These are phyloP conservation scores for Cheumatopsyche charites DNA, from an alignment of 1,140 invertebrate genomes.

Conservation along the genomic window DNA sequence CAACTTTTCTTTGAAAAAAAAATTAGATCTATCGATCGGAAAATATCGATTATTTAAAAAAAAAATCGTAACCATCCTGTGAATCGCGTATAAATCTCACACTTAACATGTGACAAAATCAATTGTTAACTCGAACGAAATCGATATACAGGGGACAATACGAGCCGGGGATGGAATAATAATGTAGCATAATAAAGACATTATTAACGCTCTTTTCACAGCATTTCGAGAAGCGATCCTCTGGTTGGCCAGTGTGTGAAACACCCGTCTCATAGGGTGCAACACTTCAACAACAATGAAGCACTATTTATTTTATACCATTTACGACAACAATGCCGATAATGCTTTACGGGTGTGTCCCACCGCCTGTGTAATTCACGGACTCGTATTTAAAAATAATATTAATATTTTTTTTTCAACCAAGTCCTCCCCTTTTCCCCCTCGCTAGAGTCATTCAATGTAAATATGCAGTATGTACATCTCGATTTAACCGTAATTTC, in stretches of 20 bases:
- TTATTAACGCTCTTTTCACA: conserved; percentile 48
- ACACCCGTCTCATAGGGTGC: conserved; percentile 31
- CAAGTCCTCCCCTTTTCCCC: too few species aligned
- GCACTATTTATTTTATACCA: conserved; percentile 32
- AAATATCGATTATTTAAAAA: too few species aligned
- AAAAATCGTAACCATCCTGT: conserved; percentile 24
- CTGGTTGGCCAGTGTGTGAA: conserved; percentile 34
- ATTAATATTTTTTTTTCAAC: neutral
- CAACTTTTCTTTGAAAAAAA: too few species aligned
- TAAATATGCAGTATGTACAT: neutral
- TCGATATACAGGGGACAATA: conserved; percentile 41
- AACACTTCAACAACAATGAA: conserved; percentile 40
- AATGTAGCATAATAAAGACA: conserved; percentile 47
- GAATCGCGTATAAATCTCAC: conserved; percentile 37
- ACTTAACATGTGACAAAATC: conserved; percentile 45
- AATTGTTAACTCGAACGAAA: conserved; percentile 41
- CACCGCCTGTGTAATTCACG: neutral
- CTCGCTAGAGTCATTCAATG: neutral
- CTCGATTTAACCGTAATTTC: neutral
- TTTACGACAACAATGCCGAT: conserved; percentile 17
- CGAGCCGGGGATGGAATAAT: conserved; percentile 41
- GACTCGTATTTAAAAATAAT: neutral
- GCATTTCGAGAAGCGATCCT: conserved; percentile 15
- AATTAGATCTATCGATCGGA: too few species aligned
- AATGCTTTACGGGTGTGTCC: neutral